Evolutionary conservation across 2,888 invertebrate genomes (phyloP).

Genomic region (Hydrotaea cyrtoneurina): DNA sequence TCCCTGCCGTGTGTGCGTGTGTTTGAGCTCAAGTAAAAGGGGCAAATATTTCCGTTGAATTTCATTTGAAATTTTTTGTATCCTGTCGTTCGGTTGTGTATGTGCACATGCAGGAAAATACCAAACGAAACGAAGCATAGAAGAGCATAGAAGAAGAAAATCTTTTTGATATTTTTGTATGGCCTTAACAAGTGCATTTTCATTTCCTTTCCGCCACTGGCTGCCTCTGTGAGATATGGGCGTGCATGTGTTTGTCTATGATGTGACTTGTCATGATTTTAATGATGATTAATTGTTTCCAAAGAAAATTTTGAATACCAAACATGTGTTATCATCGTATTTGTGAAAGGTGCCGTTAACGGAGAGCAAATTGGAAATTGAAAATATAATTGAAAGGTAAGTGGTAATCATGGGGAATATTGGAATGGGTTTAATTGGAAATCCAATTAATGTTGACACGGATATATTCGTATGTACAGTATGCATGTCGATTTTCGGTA

Average conservation of each 20-base stretch:
- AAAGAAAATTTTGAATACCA: not conserved
- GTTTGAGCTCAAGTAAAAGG: not conserved
- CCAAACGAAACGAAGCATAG: no score
- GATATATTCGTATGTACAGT: no score
- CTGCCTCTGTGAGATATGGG: not conserved
- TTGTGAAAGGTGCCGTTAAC: constrained; percentile 4
- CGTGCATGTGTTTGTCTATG: not conserved
- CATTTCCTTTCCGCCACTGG: constrained; percentile 9
- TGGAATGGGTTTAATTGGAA: no score
- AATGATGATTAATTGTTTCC: constrained; percentile 32
- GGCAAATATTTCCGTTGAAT: constrained; percentile 9
- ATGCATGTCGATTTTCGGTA: no score
- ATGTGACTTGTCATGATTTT: constrained; percentile 28
- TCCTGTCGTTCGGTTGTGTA: not conserved
- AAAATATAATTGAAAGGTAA: not conserved
- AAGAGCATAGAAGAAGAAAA: not conserved
- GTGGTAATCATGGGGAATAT: not conserved
- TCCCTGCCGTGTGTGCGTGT: not conserved
- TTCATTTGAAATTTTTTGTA: constrained; percentile 5
- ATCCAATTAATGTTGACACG: no score
- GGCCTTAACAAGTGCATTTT: constrained; percentile 39
- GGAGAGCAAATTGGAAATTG: not conserved
- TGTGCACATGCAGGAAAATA: not conserved
- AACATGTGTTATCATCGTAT: not conserved
- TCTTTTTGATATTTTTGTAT: constrained; percentile 36